Base-by-base conservation (phyloP, 2,113 vertebrate genomes). In the Hystrix brachyura region DNA sequence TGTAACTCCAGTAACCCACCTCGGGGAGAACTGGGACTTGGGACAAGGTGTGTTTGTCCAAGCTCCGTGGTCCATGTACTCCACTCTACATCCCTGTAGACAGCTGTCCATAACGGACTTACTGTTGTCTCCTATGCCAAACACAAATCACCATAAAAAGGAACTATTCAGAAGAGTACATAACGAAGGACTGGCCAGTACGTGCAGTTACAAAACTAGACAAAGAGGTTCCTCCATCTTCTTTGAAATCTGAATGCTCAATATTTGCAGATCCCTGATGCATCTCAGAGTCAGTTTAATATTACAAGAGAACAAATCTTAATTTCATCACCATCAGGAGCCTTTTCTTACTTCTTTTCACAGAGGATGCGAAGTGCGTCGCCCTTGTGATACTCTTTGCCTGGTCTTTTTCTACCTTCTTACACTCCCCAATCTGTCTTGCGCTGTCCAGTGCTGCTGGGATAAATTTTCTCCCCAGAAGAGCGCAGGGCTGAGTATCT, bases 141-240 rank as follows among this genome's bases (percentile, higher is more conserved):
- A 57, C 80, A 94, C 18, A 38, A 87, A 80, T 67, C 51, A 48
- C 43, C n/a, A 76, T 17, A 72, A 60, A 48, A 94, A 95, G 94
- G 72, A 69, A 48, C 3, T 83, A 67, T 32, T 88, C 51, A 38
- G 78, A 93, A 51, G 21, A 57, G 34, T 2, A 69, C 19, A 17
- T n/a, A 23, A 80, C 17, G 9, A 34, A 48, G 11, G 14, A 51
- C 32, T 7, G 38, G 32, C 19, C 55, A 82, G 34, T 60, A 60
- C 25, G 64, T 10, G 14, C 9, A 81, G 21, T 80, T 82, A 48
- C 9, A 65, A 94, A 86, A 87, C 34, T 34, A 9, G n/a, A 19
- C 32, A 82, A 65, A 90, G 46, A 64, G 3, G 2, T 53, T 53
- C 9, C 78, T 76, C 23, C n/a, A 55, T n/a, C 38, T 34, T 87